Percentiles rank a stretch among this genome's conserved stretches.
Conservation (phyloP, 2,113 vertebrate genomes). For the Heterochromis multidens region DNA sequence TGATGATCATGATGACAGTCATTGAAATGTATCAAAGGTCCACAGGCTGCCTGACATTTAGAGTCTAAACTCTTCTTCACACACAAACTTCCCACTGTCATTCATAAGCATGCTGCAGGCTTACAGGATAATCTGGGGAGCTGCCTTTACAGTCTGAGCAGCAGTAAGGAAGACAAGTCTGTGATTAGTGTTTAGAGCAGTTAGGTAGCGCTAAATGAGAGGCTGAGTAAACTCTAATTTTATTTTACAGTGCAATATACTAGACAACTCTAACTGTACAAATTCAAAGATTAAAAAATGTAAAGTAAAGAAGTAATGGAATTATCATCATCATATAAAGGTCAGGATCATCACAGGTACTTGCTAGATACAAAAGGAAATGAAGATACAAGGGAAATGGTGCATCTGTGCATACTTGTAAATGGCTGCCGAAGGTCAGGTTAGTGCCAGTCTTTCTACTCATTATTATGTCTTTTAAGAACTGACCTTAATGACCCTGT, state of each 20-base stretch:
- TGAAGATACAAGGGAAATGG: too few relatives aligned
- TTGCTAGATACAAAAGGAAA: too few relatives aligned
- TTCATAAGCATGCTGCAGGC: neutral
- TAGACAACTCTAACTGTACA: neutral
- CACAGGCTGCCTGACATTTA: neutral
- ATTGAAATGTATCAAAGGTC: neutral
- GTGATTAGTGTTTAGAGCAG: neutral
- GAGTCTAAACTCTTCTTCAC: neutral
- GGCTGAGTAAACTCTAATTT: neutral
- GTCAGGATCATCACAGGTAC: neutral
- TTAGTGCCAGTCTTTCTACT: neutral
- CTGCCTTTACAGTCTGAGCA: neutral
- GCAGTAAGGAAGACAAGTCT: neutral
- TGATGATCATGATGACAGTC: constrained; percentile 12
- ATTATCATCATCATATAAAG: neutral
- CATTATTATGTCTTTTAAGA: neutral
- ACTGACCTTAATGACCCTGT: neutral
- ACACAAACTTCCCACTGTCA: neutral
- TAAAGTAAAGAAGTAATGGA: too few relatives aligned
- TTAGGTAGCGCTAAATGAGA: neutral
- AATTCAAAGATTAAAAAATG: neutral
- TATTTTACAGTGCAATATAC: neutral
- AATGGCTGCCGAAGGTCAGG: neutral
- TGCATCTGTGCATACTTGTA: too few relatives aligned
- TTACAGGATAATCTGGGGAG: neutral